Percentiles rank a stretch among this genome's conserved stretches.
Evolutionary conservation across 2,113 vertebrate genomes (phyloP).

Genomic region (Halcyon senegalensis): DNA sequence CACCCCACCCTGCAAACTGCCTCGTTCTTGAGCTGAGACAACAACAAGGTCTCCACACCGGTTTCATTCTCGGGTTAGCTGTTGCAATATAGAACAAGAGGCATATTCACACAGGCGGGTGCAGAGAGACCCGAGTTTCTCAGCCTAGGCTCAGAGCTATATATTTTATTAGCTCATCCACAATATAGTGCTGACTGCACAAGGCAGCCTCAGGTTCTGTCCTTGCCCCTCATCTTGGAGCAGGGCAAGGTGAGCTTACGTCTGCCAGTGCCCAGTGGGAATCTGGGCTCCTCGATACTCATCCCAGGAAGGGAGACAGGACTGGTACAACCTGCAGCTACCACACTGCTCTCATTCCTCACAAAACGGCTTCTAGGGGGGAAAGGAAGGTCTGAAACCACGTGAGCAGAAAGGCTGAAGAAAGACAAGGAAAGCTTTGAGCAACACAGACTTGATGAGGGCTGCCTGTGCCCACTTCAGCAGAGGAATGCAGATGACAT

Average conservation of each 20-base stretch:
- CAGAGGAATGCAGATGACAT: conserved; percentile 6
- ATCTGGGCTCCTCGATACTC: neutral
- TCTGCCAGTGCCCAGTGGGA: neutral
- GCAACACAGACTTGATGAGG: neutral
- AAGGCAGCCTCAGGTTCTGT: neutral
- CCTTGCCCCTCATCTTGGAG: neutral
- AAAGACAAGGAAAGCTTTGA: neutral
- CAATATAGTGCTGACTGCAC: rapidly evolving
- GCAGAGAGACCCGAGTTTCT: neutral
- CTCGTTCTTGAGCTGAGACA: neutral
- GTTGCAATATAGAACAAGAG: neutral
- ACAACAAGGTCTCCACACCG: neutral
- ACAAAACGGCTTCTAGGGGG: neutral
- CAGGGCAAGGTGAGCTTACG: neutral
- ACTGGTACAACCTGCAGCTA: neutral
- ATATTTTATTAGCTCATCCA: neutral
- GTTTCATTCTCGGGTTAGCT: neutral
- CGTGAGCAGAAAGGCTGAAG: neutral
- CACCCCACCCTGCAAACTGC: neutral
- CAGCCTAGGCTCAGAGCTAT: neutral
- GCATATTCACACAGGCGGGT: neutral
- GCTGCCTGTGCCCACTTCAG: neutral
- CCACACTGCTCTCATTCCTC: neutral
- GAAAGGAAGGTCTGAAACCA: neutral
- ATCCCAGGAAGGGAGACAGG: neutral